Evolutionary conservation across 2,113 vertebrate species (phyloP), one percentile per base, ranked within the genome.

Genomic region (Helogale parvula): DNA sequence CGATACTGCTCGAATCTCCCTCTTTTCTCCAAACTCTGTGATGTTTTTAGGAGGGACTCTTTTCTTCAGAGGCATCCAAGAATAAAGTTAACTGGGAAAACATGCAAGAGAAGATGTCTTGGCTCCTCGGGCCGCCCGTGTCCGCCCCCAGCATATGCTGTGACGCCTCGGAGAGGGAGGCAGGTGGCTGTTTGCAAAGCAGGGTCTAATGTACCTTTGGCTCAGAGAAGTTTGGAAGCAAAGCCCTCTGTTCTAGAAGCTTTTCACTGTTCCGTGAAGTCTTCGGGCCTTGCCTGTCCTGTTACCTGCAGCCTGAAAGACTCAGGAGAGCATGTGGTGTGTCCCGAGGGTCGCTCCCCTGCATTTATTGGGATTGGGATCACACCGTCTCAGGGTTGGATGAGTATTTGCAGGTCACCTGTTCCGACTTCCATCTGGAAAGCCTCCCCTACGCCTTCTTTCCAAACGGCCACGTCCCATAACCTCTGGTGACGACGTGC

Each of bases 221-320:
- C 60, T 79, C 69, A 7, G 90, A 91, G 77, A 92, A 57, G 89
- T 96, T 96, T 41, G 87, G 65, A 93, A 96, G 96, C 92, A 97
- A 95, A 91, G 86, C n/a, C 19, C n/a, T 81, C 13, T 63, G 23
- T 69, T 47, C 25, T 14, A 35, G 4, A 21, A 84, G 74, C 65
- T 14, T 76, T 57, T 86, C 13, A 0, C 52, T 27, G 5, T 88
- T 81, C 54, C 15, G 17, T 45, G 60, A 8, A 3, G 0, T 50
- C 21, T 68, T 81, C 52, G 50, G 41, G 41, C 33, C 77, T 63
- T 31, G 6, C 87, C 57, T 31, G 9, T 38, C 14, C 45, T 5
- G 6, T 71, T 57, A 12, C 76, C 17, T 25, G 19, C 27, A 63
- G 15, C 41, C 41, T 3, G 57, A 57, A 76, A 65, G 63, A 45